These are phyloP conservation scores for Timema cristinae DNA, from an alignment of 2,888 invertebrate species.

Conservation along the genomic window DNA sequence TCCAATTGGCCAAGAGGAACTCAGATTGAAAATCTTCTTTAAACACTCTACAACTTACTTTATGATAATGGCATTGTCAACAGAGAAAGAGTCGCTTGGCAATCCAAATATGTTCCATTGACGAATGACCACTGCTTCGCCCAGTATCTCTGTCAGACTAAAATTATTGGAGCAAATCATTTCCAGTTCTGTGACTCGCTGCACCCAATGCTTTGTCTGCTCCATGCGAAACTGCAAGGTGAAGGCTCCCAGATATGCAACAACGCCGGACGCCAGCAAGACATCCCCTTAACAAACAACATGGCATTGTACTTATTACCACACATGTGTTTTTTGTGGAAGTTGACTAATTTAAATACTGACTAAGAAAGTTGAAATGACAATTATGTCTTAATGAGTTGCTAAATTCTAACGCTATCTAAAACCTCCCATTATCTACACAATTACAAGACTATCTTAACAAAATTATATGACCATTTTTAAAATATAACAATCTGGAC, in stretches of 20 bases:
- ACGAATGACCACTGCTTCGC: conserved; percentile 82
- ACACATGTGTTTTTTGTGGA: too few species aligned
- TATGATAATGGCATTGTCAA: conserved; percentile 90
- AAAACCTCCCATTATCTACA: too few species aligned
- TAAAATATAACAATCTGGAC: too few species aligned
- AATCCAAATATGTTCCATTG: conserved; percentile 89
- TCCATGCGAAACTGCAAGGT: conserved; percentile 65
- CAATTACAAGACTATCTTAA: too few species aligned
- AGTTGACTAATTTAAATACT: too few species aligned
- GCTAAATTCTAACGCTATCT: too few species aligned
- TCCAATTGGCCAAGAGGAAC: conserved; percentile 8
- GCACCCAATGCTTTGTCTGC: conserved; percentile 72
- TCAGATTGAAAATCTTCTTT: neutral
- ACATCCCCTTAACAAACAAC: conserved; percentile 66
- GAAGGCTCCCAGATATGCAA: conserved; percentile 90
- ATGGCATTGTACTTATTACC: neutral
- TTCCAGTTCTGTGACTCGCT: conserved; percentile 61
- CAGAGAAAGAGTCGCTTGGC: conserved; percentile 83
- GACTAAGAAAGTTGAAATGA: too few species aligned
- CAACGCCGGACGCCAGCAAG: conserved; percentile 80
- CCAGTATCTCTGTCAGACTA: conserved; percentile 72
- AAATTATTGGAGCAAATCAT: conserved; percentile 75
- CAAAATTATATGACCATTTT: too few species aligned
- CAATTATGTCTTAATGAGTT: too few species aligned
- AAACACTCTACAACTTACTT: conserved; percentile 54